Percentiles rank a stretch among this genome's conserved stretches.
phyloP scores from a whole-genome alignment of 2,888 invertebrate genomes.

The Apoderus coryli region DNA sequence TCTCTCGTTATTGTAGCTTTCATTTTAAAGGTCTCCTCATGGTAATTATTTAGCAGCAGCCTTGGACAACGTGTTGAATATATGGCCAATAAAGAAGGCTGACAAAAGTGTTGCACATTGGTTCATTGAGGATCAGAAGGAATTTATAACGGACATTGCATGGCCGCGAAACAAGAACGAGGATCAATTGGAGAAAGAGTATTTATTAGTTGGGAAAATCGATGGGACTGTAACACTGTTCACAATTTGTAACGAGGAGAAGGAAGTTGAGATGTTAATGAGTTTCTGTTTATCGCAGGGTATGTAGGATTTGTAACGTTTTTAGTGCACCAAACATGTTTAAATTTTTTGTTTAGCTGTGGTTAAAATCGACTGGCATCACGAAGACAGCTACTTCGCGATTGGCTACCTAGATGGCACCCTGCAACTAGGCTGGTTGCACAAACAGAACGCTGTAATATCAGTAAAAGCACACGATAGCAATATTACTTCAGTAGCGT shows the following conservation, averaged over 20 bases:
- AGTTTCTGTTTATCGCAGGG: slow-evolving; percentile 29
- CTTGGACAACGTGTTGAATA: slow-evolving; percentile 41
- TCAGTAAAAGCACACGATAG: slow-evolving; percentile 32
- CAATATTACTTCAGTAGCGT: slow-evolving; percentile 32
- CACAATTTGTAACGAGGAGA: slow-evolving; percentile 24
- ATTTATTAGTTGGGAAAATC: slow-evolving; percentile 37
- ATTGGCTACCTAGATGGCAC: slow-evolving; percentile 41
- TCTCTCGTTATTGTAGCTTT: no score
- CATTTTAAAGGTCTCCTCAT: no score
- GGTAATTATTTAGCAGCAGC: slow-evolving; percentile 41
- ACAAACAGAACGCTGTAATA: slow-evolving; percentile 26
- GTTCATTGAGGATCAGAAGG: slow-evolving; percentile 34
- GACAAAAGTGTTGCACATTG: slow-evolving; percentile 26
- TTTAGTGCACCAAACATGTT: not conserved
- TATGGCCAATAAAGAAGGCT: slow-evolving; percentile 37
- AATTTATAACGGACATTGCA: slow-evolving; percentile 35
- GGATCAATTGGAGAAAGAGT: slow-evolving; percentile 23
- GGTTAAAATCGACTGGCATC: slow-evolving; percentile 39
- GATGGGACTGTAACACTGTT: slow-evolving; percentile 35
- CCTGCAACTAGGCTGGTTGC: slow-evolving; percentile 32
- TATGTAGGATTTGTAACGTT: slow-evolving; percentile 19
- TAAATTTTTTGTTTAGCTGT: slow-evolving; percentile 29
- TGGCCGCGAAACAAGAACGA: slow-evolving; percentile 33
- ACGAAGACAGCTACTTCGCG: slow-evolving; percentile 39
- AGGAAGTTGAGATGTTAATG: slow-evolving; percentile 26